Evolutionary conservation across 1,140 invertebrate species (phyloP).

Genomic region (Heliothis subflexa): DNA sequence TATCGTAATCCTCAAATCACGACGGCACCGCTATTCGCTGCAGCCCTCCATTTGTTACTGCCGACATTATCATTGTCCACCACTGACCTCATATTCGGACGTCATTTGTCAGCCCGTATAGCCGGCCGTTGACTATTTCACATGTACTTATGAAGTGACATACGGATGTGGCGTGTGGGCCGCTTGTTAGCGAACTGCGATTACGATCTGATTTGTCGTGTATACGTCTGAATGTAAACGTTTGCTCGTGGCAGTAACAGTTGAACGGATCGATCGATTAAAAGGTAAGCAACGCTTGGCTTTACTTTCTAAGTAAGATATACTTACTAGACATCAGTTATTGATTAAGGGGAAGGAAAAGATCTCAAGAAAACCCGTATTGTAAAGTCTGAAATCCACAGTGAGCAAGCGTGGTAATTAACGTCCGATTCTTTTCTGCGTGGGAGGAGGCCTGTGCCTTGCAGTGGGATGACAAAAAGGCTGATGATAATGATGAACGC

Average conservation of each 20-base stretch:
- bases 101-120: slow-evolving; percentile 66
- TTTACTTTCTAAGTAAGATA: too few species aligned
- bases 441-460: too few species aligned
- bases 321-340: too few species aligned
- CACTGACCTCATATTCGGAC: slow-evolving; percentile 69
- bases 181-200: background rate
- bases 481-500: too few species aligned
- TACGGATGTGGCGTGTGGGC: slow-evolving; percentile 9
- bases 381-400: too few species aligned
- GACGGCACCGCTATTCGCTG: slow-evolving; percentile 54
- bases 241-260: background rate
- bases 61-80: slow-evolving; percentile 70
- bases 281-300: too few species aligned
- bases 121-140: slow-evolving; percentile 53
- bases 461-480: too few species aligned
- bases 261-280: too few species aligned
- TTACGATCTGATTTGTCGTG: background rate
- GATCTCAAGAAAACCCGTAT: too few species aligned
- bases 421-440: too few species aligned
- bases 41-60: slow-evolving; percentile 65
- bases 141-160: slow-evolving; percentile 40
- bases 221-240: background rate
- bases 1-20: slow-evolving; percentile 64
- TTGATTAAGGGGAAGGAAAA: too few species aligned
- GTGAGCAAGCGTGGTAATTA: too few species aligned